These are phyloP conservation scores for Lithophane socia DNA, from an alignment of 2,888 invertebrate species.

Conservation along the genomic window DNA sequence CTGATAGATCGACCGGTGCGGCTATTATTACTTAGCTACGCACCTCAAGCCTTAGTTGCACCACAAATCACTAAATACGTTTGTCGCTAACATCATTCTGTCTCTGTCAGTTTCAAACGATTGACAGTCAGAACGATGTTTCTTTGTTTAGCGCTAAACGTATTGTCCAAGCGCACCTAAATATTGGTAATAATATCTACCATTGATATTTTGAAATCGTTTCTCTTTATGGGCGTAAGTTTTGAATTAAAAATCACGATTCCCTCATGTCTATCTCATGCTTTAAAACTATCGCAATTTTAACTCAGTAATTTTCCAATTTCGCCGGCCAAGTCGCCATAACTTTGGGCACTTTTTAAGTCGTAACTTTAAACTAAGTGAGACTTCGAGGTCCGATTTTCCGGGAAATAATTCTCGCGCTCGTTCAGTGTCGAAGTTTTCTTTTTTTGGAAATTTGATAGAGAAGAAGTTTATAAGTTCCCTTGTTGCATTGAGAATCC, in stretches of 20 bases:
- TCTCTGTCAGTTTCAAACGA: not conserved
- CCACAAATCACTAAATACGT: not conserved
- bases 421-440: constrained; percentile 4
- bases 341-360: constrained; percentile 50
- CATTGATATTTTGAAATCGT: not conserved
- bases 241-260: not conserved
- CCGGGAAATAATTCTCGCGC: constrained; percentile 46
- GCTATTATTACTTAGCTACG: not conserved
- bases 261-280: not conserved
- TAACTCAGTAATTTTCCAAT: constrained; percentile 64
- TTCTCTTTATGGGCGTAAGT: not conserved
- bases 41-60: not conserved
- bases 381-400: constrained; percentile 38
- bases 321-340: constrained; percentile 33
- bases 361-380: constrained; percentile 54
- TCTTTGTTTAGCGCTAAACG: not conserved
- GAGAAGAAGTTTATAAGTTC: constrained; percentile 11
- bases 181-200: not conserved
- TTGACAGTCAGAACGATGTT: too few relatives aligned
- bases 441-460: constrained; percentile 10
- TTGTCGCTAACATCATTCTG: not conserved
- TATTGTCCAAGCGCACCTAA: not conserved
- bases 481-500: constrained; percentile 6
- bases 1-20: too few relatives aligned
- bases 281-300: constrained; percentile 62